phyloP scores from a whole-genome alignment of 2,888 invertebrate genomes.

The Eumacrocentrus americanus region DNA sequence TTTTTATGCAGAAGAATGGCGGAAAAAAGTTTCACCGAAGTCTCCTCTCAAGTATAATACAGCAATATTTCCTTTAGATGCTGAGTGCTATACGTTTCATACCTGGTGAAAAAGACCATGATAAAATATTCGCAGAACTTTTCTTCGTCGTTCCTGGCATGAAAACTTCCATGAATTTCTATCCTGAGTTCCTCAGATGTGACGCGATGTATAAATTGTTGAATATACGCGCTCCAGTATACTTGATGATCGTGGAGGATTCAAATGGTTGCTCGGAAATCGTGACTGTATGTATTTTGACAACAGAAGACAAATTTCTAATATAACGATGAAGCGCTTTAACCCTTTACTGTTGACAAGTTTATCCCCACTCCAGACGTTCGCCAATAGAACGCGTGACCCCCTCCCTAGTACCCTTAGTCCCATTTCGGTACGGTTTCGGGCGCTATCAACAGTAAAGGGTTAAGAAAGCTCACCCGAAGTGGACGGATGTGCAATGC shows the following conservation, averaged over 20 bases:
- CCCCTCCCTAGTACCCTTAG: too few species aligned
- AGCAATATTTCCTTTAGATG: too few species aligned
- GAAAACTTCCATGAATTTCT: not conserved
- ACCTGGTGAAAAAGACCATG: too few species aligned
- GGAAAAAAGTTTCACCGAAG: too few species aligned
- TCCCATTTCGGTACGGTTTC: too few species aligned
- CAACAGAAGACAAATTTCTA: conserved; percentile 25
- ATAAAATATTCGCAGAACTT: not conserved
- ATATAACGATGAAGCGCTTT: conserved; percentile 31
- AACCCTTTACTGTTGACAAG: too few species aligned
- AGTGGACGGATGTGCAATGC: conserved; percentile 22
- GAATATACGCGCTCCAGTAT: not conserved
- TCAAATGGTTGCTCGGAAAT: conserved; percentile 28
- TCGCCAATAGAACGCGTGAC: too few species aligned
- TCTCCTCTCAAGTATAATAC: too few species aligned
- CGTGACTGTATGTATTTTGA: conserved; percentile 31
- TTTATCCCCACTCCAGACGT: too few species aligned
- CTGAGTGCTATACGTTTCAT: too few species aligned
- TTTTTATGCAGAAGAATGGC: too few species aligned
- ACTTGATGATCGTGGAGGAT: not conserved
- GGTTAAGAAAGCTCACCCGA: conserved; percentile 31
- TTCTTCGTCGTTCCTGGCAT: not conserved
- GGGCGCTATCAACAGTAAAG: too few species aligned
- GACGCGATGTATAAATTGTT: not conserved
- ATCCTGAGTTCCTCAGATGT: not conserved